Conservation (phyloP, 2,888 invertebrate genomes). For the Tipula confusa region DNA sequence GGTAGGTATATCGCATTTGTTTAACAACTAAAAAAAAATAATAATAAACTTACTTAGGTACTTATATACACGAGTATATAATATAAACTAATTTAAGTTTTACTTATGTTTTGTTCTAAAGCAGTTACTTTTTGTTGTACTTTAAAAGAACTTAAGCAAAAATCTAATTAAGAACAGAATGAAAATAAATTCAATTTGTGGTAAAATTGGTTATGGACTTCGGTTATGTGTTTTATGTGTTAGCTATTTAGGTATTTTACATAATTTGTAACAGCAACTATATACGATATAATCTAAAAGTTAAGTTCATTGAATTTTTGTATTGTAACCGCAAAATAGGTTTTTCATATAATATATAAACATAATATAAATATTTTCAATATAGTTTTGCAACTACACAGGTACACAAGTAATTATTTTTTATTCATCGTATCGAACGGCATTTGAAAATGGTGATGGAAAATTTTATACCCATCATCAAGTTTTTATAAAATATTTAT, state of each 20-base stretch:
- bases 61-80: neutral
- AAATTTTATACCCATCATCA: too few relatives aligned
- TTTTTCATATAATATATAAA: neutral
- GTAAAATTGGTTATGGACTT: conserved; percentile 3
- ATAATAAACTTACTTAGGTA: neutral
- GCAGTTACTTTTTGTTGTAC: too few relatives aligned
- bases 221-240: neutral
- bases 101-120: neutral
- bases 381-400: neutral
- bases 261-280: neutral
- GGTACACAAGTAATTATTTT: neutral
- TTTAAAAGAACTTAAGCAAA: neutral
- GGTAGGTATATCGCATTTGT: neutral
- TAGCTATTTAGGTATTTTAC: neutral
- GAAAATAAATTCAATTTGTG: neutral
- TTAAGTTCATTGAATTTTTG: neutral
- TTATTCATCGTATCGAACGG: neutral
- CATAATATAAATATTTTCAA: neutral
- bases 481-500: neutral
- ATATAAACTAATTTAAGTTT: neutral
- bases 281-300: neutral
- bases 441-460: too few relatives aligned
- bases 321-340: neutral
- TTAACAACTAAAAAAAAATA: neutral
- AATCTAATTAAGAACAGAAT: conserved; percentile 17